Evolutionary conservation across 2,797 vertebrate species (phyloP).

Genomic region (Echeneis naucrates): DNA sequence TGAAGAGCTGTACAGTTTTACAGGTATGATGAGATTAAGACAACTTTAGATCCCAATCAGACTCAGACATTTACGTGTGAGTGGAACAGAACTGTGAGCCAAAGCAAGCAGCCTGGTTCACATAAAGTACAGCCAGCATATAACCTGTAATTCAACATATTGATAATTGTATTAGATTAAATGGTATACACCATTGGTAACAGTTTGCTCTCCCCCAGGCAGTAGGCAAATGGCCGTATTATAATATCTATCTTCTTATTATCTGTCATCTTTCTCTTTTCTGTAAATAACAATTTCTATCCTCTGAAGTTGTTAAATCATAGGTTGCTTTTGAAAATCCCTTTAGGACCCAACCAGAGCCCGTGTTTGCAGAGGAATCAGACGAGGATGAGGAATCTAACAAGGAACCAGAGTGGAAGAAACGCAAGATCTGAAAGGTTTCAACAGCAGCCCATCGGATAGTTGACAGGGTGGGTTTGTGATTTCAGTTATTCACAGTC

Average conservation of each 20-base stretch:
- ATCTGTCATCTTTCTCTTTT: constrained; percentile 43
- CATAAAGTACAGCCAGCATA: constrained; percentile 9
- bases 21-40: constrained; percentile 43
- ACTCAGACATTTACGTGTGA: constrained; percentile 38
- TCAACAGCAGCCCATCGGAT: constrained; percentile 3
- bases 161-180: constrained; percentile 1
- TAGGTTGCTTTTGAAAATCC: constrained; percentile 34
- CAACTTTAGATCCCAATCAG: constrained; percentile 63
- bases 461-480: constrained; percentile 21
- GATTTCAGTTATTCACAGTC: constrained; percentile 31
- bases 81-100: constrained; percentile 35
- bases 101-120: constrained; percentile 38
- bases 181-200: background rate
- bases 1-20: constrained; percentile 55
- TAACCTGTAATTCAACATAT: background rate
- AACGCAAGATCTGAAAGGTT: constrained; percentile 93
- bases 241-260: constrained; percentile 1
- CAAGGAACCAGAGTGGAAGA: constrained; percentile 98
- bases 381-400: constrained; percentile 94
- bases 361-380: constrained; percentile 94
- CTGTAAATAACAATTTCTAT: constrained; percentile 41
- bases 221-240: background rate
- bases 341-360: constrained; percentile 93
- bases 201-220: constrained; percentile 3
- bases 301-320: constrained; percentile 35